These are phyloP conservation scores for Poecilobothrus nobilitatus DNA, from an alignment of 2,888 invertebrate species.

Conservation along the genomic window DNA sequence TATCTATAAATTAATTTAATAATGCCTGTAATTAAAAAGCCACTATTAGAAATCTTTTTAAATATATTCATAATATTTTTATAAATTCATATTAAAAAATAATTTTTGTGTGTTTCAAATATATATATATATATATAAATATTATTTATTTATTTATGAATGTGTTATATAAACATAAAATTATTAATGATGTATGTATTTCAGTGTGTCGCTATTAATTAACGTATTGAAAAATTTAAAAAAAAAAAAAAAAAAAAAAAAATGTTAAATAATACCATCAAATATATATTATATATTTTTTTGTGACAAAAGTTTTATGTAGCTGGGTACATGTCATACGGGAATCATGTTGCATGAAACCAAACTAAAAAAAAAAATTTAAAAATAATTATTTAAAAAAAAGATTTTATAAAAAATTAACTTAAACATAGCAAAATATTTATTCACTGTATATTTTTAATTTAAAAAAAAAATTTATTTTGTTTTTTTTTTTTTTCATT, in stretches of 20 bases:
- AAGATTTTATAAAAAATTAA: too few relatives aligned
- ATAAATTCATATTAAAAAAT: too few relatives aligned
- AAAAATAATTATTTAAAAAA: neutral
- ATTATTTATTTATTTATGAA: conserved; percentile 9
- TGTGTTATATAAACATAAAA: neutral
- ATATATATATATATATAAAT: neutral
- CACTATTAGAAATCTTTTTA: too few relatives aligned
- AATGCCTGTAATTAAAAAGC: too few relatives aligned
- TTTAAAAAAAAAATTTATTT: too few relatives aligned
- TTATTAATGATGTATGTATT: neutral
- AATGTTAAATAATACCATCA: neutral
- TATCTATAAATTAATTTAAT: too few relatives aligned
- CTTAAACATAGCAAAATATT: conserved; percentile 20
- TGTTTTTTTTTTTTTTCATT: too few relatives aligned
- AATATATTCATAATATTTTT: too few relatives aligned
- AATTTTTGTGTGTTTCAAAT: neutral
- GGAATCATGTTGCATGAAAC: conserved; percentile 24
- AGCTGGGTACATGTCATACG: conserved; percentile 33
- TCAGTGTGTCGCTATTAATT: conserved; percentile 1
- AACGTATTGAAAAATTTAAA: neutral
- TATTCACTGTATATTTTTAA: conserved; percentile 13
- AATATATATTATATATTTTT: neutral
- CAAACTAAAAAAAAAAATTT: conserved; percentile 11
- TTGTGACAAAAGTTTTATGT: conserved; percentile 11
- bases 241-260: neutral